These are phyloP conservation scores for Elymnias hypermnestra DNA, from an alignment of 1,140 invertebrate genomes.

Conservation along the genomic window DNA sequence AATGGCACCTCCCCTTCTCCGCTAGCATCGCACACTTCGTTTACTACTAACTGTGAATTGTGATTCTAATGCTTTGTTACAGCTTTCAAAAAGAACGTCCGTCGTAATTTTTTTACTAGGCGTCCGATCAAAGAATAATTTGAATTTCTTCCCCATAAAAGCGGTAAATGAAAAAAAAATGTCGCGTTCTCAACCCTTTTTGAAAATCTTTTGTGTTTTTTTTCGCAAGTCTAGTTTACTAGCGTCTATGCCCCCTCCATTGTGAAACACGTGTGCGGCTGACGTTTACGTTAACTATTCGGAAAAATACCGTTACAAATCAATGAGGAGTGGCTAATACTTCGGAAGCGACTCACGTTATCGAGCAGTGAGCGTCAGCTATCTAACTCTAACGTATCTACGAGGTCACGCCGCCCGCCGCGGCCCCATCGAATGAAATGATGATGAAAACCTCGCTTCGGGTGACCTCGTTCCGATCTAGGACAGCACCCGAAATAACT, in stretches of 20 bases:
- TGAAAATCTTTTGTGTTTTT: no score
- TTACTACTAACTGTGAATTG: slow-evolving; percentile 15
- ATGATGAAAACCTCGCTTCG: slow-evolving; percentile 63
- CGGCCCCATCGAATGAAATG: slow-evolving; percentile 65
- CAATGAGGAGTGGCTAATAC: slow-evolving; percentile 23
- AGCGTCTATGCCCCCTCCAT: not conserved
- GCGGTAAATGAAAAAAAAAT: no score
- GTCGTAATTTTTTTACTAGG: no score
- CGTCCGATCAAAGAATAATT: no score
- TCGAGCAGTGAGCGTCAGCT: slow-evolving; percentile 22
- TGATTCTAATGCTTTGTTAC: not conserved
- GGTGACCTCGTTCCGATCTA: slow-evolving; percentile 62
- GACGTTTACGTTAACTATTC: slow-evolving; percentile 6
- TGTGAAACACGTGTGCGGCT: slow-evolving; percentile 8
- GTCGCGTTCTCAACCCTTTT: no score
- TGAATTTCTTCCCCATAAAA: no score
- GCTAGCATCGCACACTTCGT: slow-evolving; percentile 30
- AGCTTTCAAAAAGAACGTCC: no score
- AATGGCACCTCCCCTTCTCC: slow-evolving; percentile 69
- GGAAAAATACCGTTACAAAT: slow-evolving; percentile 30
- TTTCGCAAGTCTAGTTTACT: no score
- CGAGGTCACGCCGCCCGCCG: slow-evolving; percentile 49
- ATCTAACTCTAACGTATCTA: slow-evolving; percentile 42
- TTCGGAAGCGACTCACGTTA: slow-evolving; percentile 32
- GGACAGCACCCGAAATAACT: slow-evolving; percentile 71